Base-by-base conservation (phyloP, 1,140 invertebrate species). In the Cydia pomonella region DNA sequence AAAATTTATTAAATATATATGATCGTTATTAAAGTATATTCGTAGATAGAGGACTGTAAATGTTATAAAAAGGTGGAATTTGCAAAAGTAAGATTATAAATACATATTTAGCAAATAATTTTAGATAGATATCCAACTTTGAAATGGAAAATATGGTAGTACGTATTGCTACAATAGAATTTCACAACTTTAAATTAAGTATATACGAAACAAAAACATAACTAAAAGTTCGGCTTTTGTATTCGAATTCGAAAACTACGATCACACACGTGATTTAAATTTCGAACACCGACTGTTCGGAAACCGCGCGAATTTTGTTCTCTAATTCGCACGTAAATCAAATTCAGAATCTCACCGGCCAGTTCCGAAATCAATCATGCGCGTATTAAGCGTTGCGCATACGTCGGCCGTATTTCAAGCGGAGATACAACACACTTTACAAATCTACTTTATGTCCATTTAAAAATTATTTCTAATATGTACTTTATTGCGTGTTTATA, bases 361-460 rank as follows among this genome's bases (percentile, higher is more conserved):
- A 73, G 74, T 78, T 78, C 76, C 78, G 83, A 86, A 85, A 91
- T 92, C 89, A 86, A 91, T 91, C 90, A 91, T 85, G 81, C 82
- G 79, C 82, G 86, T 85, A 88, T 90, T 90, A 92, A 81, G 78
- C 81, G 83, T 84, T 86, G 77, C 83, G 91, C 21, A 88, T 89
- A 84, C 82, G 86, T 74, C 84, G 75, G 84, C 88, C 88, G 90
- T 91, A 91, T 88, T 86, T 92, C 91, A 92, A 87, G 44, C 38
- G n/a, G 64, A 69, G 64, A 69, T 69, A 33, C 29, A 33, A 10
- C 9, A 23, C 21, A 9, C 64, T 33, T 38, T 9, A 33, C 27
- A 10, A 18, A 69, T 69, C n/a, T 23, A 23, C 0, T 12, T 0
- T 59, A 59, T 59, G 9, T 59, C 18, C 2, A 9, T 59, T 59